These are phyloP conservation scores for Meteorus cinctellus DNA, from an alignment of 2,888 invertebrate species.

Conservation along the genomic window DNA sequence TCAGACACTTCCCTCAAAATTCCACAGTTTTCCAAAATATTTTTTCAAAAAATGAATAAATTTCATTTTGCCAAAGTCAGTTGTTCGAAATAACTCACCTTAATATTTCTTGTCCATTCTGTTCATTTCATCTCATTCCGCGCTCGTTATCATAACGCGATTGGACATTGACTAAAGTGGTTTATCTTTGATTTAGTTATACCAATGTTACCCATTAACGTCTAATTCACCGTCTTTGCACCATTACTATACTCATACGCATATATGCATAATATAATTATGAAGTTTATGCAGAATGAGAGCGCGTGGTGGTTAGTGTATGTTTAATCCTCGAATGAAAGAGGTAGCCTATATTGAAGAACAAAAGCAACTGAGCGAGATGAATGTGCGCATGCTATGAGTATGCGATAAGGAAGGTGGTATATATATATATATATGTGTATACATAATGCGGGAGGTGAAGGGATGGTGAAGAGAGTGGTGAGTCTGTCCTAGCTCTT, in stretches of 20 bases:
- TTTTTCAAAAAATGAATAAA: no score
- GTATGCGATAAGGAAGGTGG: neutral
- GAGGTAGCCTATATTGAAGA: no score
- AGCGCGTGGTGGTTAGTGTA: no score
- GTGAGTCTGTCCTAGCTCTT: constrained; percentile 59
- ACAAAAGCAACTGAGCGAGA: no score
- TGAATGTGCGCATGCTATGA: no score
- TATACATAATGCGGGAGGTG: neutral
- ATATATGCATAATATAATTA: neutral
- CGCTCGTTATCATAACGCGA: constrained; percentile 47
- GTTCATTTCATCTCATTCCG: neutral
- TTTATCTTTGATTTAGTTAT: constrained; percentile 72
- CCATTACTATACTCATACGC: constrained; percentile 37
- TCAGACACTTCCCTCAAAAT: no score
- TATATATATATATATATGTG: no score
- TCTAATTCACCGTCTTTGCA: constrained; percentile 50
- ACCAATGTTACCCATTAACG: constrained; percentile 54
- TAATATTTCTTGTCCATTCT: neutral
- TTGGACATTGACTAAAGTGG: constrained; percentile 69
- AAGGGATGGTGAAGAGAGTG: constrained; percentile 8
- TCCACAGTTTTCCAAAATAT: no score
- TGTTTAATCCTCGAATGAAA: no score
- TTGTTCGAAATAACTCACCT: neutral
- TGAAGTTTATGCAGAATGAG: no score
- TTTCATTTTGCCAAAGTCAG: no score